Conservation (phyloP, 2,888 invertebrate genomes). For the Synanthedon tipuliformis region DNA sequence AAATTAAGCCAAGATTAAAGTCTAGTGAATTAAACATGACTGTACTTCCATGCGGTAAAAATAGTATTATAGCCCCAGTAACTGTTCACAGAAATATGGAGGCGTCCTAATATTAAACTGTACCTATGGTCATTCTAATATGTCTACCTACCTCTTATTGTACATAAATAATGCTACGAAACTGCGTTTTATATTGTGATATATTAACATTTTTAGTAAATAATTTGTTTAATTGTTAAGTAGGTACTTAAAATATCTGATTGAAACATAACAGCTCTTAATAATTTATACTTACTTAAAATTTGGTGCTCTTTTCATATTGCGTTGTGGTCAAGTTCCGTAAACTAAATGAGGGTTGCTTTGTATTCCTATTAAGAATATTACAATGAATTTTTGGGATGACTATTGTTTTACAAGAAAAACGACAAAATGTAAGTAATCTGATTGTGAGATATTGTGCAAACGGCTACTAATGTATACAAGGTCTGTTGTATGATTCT, state of each 20-base stretch:
- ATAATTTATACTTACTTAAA: background rate
- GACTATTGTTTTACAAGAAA: no score
- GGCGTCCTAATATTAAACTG: conserved; percentile 66
- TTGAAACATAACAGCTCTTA: background rate
- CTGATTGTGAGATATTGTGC: conserved; percentile 12
- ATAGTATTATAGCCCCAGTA: conserved; percentile 83
- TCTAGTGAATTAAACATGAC: conserved; percentile 54
- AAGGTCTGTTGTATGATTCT: background rate
- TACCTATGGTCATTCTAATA: conserved; percentile 8
- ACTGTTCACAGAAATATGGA: conserved; percentile 92
- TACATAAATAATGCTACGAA: conserved; percentile 1
- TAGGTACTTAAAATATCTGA: background rate
- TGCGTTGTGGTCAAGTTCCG: background rate
- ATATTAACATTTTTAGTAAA: conserved; percentile 6
- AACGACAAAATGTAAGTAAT: no score
- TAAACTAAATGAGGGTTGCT: background rate
- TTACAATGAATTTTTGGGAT: conserved; percentile 1
- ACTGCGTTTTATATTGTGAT: conserved; percentile 10
- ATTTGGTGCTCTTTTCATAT: background rate
- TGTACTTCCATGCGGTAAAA: conserved; percentile 65
- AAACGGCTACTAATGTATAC: background rate
- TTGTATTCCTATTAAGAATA: background rate
- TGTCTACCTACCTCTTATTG: conserved; percentile 46
- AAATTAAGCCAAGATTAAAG: conserved; percentile 52
- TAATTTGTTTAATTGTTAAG: conserved; percentile 5